Evolutionary conservation across 37 sponge, comb jelly and placozoan species (phyloP).

Genomic region (Cliona cf. orientalis): DNA sequence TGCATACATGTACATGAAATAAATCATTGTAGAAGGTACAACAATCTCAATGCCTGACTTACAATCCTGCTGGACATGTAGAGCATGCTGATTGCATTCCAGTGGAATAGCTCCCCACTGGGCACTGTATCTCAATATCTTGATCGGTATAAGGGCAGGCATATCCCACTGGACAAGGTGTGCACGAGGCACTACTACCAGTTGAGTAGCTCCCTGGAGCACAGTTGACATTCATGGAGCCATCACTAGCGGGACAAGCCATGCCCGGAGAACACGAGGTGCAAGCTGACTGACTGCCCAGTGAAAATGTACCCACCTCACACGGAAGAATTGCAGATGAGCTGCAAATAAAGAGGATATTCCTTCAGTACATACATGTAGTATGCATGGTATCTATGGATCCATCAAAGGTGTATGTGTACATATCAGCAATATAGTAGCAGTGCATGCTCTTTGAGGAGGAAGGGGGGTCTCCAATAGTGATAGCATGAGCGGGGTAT

Average conservation of each 20-base stretch:
- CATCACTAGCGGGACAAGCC: constrained; percentile 13
- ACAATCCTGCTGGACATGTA: constrained; percentile 6
- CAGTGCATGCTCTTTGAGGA: too few species aligned
- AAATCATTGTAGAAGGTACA: not conserved
- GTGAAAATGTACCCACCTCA: not conserved
- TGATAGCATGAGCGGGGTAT: too few species aligned
- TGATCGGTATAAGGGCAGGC: not conserved
- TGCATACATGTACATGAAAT: not conserved
- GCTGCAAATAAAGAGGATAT: not conserved
- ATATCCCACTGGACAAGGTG: not conserved
- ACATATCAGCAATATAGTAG: too few species aligned
- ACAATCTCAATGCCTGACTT: not conserved
- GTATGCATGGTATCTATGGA: too few species aligned
- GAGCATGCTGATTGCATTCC: not conserved
- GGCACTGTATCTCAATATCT: not conserved
- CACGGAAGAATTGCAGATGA: not conserved
- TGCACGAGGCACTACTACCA: not conserved
- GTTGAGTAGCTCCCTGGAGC: not conserved
- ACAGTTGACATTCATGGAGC: not conserved
- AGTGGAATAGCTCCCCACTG: not conserved
- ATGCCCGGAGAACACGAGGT: not conserved
- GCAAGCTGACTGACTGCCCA: not conserved
- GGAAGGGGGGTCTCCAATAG: too few species aligned
- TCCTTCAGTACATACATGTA: too few species aligned
- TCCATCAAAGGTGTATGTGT: too few species aligned